Base-by-base conservation (phyloP, 2,888 invertebrate genomes). In the Nymphalis urticae region DNA sequence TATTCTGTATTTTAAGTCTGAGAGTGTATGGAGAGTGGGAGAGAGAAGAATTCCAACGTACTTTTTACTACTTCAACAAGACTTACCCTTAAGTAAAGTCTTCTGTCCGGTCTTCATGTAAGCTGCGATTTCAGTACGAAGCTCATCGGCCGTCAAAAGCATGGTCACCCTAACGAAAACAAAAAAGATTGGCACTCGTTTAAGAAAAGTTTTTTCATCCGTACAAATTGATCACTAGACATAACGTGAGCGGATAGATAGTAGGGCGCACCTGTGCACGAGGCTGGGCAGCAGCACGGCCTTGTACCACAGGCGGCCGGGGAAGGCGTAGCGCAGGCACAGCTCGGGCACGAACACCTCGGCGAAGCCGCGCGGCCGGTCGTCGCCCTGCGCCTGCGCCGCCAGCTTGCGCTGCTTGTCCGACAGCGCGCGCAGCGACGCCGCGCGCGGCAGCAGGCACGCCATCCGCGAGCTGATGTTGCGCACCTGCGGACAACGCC, bases 331-430 rank as follows among this genome's bases (percentile, higher is more conserved):
- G 79, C 94, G 95, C 36, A 95, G 94, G 81, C 98, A 97, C 73
- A 98, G 93, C 87, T 99, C 99, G 0, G 99, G 98, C 16, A 99
- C 94, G 58, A 99, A 94, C 68, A 96, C 94, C 75, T 97, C 95
- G 0, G 92, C 88, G 70, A 94, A 92, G 19, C 77, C 81, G 51
- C 84, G 86, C 1, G 81, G 80, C 70, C 85, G 80, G 75, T 94
- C 94, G 58, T 95, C 94, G 1, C 93, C 92, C 66, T 87, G 86
- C 0, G 83, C 80, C 0, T 78, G 75, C 0, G 86, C 79, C 47
- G 89, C 80, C 7, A 84, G 70, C 65, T 85, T 89, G 68, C 78
- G 78, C 70, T 91, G 90, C 70, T 90, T 90, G 54, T 90, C 88
- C 0, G 87, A 81, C 17, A 90, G 79, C 0, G 82, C n/a, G 0